Base-by-base conservation (phyloP, 2,888 invertebrate species). In the Hirtodrosophila duncani region DNA sequence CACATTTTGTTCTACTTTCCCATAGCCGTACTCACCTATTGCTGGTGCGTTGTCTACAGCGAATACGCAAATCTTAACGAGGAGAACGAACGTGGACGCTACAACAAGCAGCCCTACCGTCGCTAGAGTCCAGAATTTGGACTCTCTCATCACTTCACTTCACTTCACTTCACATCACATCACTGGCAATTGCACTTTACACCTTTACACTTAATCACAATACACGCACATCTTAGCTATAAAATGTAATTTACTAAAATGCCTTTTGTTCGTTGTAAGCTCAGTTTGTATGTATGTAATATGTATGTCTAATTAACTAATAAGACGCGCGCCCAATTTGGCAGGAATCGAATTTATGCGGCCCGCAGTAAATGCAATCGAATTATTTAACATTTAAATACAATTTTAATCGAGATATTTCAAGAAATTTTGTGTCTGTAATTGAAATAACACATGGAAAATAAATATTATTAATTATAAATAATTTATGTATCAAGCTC, bases 1-100 rank as follows among this genome's bases (percentile, higher is more conserved):
- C 26, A 14, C 8, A 16, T 39, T 37, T 37, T 41, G 21, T 53
- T 6, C 7, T 8, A 23, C 6, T 37, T 18, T 18, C 37, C 23
- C 34, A 14, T 89, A 94, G 94, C 91, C 66, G 87, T 94, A 20
- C 92, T 92, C 86, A 88, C 92, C 43, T 95, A 94, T 87, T 89
- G 94, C 84, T 95, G 95, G 94, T 89, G 91, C 70, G 94, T 95
- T 39, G 93, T 94, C 38, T 94, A 92, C 89, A 94, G 94, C 81
- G 93, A 93, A 85, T 95, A 93, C 85, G 89, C 92, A 66, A 89
- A 93, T 26, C 88, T 89, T 63, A 90, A 91, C 61, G 93, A 93
- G 68, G 90, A 91, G 51, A 91, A 91, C 72, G 90, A 91, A 68
- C 87, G 91, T 52, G 93, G 93, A 30, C 88, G 92, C n/a, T 94